These are phyloP conservation scores for Tragelaphus eurycerus DNA, from an alignment of 2,797 vertebrate species.

Conservation along the genomic window DNA sequence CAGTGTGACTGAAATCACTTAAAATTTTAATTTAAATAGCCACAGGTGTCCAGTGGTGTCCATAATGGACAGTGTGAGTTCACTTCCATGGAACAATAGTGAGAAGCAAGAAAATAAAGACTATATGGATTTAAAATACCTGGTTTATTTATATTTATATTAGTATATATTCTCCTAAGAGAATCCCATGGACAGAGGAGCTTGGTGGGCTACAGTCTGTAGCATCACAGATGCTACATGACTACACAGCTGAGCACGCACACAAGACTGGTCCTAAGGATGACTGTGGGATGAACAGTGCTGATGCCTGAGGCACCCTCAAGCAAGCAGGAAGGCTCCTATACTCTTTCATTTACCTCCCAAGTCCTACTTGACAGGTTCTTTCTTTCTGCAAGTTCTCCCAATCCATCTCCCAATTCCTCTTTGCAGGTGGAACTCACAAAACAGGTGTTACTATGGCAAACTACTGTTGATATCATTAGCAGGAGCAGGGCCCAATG, in stretches of 20 bases:
- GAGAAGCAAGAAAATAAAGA: neutral
- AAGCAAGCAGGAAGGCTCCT: neutral
- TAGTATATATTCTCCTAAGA: neutral
- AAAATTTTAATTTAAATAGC: neutral
- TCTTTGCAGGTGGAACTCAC: neutral
- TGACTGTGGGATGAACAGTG: fast-evolving
- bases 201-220: neutral
- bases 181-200: neutral
- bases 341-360: no score
- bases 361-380: no score
- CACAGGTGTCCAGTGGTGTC: neutral
- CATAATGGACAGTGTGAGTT: neutral
- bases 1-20: fast-evolving
- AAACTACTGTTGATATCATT: fast-evolving
- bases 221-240: neutral
- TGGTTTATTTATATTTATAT: neutral
- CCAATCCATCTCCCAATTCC: fast-evolving
- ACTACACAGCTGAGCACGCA: neutral
- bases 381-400: neutral
- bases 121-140: neutral
- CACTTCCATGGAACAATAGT: fast-evolving
- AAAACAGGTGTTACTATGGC: neutral
- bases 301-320: no score
- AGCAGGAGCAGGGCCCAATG: neutral
- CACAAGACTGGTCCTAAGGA: neutral